A percentile compares a stretch with the other conserved stretches of the same genome.
These are phyloP conservation scores for Anabas testudineus DNA, from an alignment of 2,797 vertebrate species.

Conservation along the genomic window DNA sequence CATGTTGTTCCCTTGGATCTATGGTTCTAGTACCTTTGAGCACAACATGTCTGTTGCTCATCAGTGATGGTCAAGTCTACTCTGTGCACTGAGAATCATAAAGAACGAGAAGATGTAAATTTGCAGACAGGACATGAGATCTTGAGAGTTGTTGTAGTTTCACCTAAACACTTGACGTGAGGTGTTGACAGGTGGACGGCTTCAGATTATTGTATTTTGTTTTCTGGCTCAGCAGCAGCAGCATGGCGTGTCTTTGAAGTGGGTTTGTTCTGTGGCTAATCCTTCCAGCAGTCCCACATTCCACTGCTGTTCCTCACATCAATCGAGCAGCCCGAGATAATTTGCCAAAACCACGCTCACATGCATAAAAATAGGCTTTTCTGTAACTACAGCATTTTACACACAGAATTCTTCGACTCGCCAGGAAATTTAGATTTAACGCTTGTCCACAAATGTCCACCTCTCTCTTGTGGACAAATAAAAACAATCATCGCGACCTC, in stretches of 20 bases:
- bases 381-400: conserved; percentile 8
- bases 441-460: neutral
- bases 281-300: conserved; percentile 59
- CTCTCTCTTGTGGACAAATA: neutral
- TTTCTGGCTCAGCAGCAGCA: conserved; percentile 27
- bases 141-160: neutral
- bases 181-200: conserved; percentile 39
- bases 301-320: conserved; percentile 71
- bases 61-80: no score
- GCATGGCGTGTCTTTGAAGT: conserved; percentile 48
- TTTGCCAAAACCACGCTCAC: conserved; percentile 17
- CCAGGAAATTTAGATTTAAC: conserved; percentile 32
- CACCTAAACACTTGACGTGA: conserved; percentile 4
- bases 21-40: neutral
- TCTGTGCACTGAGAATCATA: no score
- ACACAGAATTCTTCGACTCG: conserved; percentile 9
- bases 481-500: neutral
- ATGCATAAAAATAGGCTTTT: conserved; percentile 5
- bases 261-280: conserved; percentile 66
- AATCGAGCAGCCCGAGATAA: conserved; percentile 24
- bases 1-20: neutral
- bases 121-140: neutral
- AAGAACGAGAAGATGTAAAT: neutral
- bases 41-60: neutral
- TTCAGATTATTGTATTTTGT: conserved; percentile 34